These are phyloP conservation scores for Poecile montanus DNA, from an alignment of 2,797 vertebrate species.

Conservation along the genomic window DNA sequence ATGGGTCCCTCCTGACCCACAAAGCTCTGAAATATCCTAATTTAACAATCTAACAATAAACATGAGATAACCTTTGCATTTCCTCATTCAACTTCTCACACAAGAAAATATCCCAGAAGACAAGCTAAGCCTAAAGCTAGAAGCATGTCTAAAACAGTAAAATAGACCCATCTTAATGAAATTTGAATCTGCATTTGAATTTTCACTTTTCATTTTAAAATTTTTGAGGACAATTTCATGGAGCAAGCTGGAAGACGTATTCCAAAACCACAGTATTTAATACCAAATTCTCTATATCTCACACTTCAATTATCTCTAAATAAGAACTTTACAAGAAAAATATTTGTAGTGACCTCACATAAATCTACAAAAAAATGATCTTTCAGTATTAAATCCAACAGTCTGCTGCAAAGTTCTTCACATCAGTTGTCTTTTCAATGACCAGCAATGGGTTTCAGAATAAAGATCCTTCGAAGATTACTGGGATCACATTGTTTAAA, in stretches of 20 bases:
- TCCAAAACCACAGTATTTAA: not conserved
- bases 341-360: not conserved
- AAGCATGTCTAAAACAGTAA: not conserved
- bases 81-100: not conserved
- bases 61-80: not conserved
- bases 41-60: not conserved
- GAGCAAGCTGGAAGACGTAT: not conserved
- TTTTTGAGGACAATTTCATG: not conserved
- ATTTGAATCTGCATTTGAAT: not conserved
- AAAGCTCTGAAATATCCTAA: not conserved
- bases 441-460: not conserved
- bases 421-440: not conserved
- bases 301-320: not conserved
- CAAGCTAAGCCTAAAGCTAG: not conserved
- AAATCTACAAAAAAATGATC: not conserved
- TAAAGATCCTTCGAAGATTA: not conserved
- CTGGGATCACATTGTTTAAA: not conserved
- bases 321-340: not conserved
- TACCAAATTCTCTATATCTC: not conserved
- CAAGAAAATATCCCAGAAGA: not conserved
- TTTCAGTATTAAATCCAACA: not conserved
- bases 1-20: fast-evolving
- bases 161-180: not conserved
- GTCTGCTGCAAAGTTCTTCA: not conserved
- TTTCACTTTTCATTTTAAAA: not conserved